A percentile compares a stretch with the other conserved stretches of the same genome.
Conservation (phyloP, 1,140 invertebrate genomes). For the Aphis craccivora region DNA sequence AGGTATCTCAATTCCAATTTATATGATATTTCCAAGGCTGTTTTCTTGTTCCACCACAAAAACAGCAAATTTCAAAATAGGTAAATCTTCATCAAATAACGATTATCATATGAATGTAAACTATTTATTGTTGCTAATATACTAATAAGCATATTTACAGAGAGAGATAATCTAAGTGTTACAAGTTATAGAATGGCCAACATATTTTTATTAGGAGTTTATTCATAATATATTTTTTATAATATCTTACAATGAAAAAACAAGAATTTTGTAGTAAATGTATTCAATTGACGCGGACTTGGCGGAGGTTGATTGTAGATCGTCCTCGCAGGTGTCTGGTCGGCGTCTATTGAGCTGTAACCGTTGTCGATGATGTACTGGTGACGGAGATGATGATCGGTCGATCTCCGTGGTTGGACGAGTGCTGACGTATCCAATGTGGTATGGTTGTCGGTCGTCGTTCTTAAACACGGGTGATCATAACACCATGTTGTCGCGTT, state of each 20-base stretch:
- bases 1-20: constrained; percentile 85
- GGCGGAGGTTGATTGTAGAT: no score
- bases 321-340: no score
- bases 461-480: no score
- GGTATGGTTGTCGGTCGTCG: no score
- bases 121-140: not conserved
- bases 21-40: constrained; percentile 93
- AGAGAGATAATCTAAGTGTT: no score
- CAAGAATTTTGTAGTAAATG: not conserved
- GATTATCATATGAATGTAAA: not conserved
- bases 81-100: constrained; percentile 67
- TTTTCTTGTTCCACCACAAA: constrained; percentile 94
- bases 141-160: not conserved
- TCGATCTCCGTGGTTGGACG: no score
- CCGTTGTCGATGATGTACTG: no score
- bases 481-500: no score
- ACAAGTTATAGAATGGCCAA: not conserved
- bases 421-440: no score
- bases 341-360: no score
- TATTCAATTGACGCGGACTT: no score
- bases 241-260: not conserved
- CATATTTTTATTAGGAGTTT: not conserved
- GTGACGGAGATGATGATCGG: no score
- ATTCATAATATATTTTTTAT: not conserved
- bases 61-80: constrained; percentile 95